A percentile compares a stretch with the other conserved stretches of the same genome.
Conservation (phyloP, 2,113 vertebrate species). For the Halichoeres trimaculatus region DNA sequence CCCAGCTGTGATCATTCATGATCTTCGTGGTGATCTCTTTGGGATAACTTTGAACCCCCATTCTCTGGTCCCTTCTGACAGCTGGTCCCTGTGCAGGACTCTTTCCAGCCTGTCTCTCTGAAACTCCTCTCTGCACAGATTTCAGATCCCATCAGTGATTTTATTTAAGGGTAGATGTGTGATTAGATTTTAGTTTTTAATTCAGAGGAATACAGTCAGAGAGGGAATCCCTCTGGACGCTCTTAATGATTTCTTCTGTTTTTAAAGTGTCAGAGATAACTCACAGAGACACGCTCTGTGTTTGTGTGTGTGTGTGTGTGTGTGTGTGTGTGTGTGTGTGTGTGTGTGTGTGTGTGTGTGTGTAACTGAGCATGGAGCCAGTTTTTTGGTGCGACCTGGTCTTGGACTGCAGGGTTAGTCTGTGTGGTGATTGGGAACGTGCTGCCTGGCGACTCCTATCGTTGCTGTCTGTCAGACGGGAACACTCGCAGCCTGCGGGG, state of each 20-base stretch:
- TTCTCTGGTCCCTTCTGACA: too few relatives aligned
- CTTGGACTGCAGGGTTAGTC: slow-evolving; percentile 51
- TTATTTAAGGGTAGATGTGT: too few relatives aligned
- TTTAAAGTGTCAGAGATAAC: slow-evolving; percentile 12
- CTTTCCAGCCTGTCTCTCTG: too few relatives aligned
- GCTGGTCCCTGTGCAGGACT: too few relatives aligned
- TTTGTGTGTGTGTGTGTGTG: background rate
- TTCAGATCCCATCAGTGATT: too few relatives aligned
- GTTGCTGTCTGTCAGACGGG: slow-evolving; percentile 62
- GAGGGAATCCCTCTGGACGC: too few relatives aligned
- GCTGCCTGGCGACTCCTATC: slow-evolving; percentile 68
- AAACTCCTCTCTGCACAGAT: too few relatives aligned
- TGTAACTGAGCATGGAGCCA: slow-evolving; percentile 2
- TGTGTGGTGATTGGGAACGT: slow-evolving; percentile 50
- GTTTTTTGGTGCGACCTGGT: slow-evolving; percentile 51
- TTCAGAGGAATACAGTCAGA: too few relatives aligned
- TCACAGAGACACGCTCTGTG: background rate
- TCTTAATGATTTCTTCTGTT: background rate
- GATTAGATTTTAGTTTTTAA: too few relatives aligned
- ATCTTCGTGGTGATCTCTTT: too few relatives aligned
- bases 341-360: background rate
- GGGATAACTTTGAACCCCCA: too few relatives aligned
- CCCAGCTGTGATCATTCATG: too few relatives aligned
- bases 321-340: background rate
- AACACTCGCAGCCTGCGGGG: slow-evolving; percentile 61